Base-by-base conservation (phyloP, 2,888 invertebrate genomes). In the Scaeva pyrastri region DNA sequence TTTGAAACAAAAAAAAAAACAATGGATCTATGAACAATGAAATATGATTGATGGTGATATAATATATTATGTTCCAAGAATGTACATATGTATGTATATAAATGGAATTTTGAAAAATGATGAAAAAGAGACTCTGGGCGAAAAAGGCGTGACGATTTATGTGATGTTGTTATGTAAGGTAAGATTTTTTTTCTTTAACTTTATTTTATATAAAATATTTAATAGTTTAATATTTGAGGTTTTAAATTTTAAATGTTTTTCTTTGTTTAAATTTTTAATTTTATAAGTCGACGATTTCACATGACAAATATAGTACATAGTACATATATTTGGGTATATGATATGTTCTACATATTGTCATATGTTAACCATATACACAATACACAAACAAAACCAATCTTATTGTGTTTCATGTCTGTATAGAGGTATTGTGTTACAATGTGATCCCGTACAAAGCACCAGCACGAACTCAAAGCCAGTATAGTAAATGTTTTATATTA, bases 361-460 rank as follows among this genome's bases (percentile, higher is more conserved):
- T 73, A 73, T 39, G 60, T 50, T 82, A 74, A 71, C 64, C 73
- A 82, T 85, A 85, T 86, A 86, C 86, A 77, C 86, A 86, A 58
- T 86, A 86, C 86, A 86, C 86, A 86, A 86, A 82, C 86, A 86
- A 86, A 86, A 86, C 81, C 77, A 86, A 78, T 82, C 66, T 26
- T 52, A 52, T 64, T 64, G 77, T 81, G 82, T 86, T 73, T 78
- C 66, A 86, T 74, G 86, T 74, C 86, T 86, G 86, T 86, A 82
- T 86, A 82, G 78, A 74, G 82, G 86, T 81, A 86, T 56, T 71
- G 77, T 86, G 86, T 86, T 71, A 78, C 60, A 82, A 82, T 71
- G 82, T 82, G 86, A 82, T 86, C 86, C 86, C 86, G 86, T 86
- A 86, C 86, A 86, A 86, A 86, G 86, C 86, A 86, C 86, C 86